Conservation (phyloP, 2,113 vertebrate genomes). For the Oryzias woworae region DNA sequence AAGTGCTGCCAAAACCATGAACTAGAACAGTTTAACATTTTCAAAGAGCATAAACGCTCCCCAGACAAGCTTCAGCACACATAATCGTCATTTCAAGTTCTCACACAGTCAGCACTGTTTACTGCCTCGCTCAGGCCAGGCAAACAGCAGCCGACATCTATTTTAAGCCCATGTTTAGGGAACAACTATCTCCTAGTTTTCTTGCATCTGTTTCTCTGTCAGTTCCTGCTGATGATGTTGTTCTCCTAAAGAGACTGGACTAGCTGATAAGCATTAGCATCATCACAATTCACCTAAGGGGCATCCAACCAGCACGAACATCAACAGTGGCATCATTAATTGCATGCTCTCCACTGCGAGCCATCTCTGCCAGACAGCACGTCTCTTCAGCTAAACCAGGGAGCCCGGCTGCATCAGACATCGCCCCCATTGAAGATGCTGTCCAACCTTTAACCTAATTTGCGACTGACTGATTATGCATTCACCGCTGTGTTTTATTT, state of each 20-base stretch:
- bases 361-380: conserved; percentile 55
- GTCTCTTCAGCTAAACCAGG: conserved; percentile 44
- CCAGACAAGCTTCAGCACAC: not conserved
- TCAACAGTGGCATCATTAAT: conserved; percentile 48
- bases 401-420: conserved; percentile 30
- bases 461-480: conserved; percentile 40
- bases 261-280: conserved; percentile 63
- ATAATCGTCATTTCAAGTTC: conserved; percentile 4
- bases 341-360: conserved; percentile 55
- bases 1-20: too few species aligned
- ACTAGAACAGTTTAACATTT: not conserved
- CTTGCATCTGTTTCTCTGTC: conserved; percentile 34
- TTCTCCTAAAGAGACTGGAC: conserved; percentile 57
- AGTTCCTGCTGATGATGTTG: conserved; percentile 52
- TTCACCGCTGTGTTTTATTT: conserved; percentile 32
- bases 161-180: conserved; percentile 10
- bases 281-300: conserved; percentile 38
- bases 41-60: not conserved
- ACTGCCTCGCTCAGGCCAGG: conserved; percentile 1
- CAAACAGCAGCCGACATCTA: not conserved
- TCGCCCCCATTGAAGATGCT: conserved; percentile 35
- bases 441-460: conserved; percentile 50
- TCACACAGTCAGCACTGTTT: conserved; percentile 4
- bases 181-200: conserved; percentile 15
- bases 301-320: conserved; percentile 45